Evolutionary conservation across 2,113 vertebrate genomes (phyloP), one percentile per base, ranked within the genome.

Genomic region (Scomber scombrus): DNA sequence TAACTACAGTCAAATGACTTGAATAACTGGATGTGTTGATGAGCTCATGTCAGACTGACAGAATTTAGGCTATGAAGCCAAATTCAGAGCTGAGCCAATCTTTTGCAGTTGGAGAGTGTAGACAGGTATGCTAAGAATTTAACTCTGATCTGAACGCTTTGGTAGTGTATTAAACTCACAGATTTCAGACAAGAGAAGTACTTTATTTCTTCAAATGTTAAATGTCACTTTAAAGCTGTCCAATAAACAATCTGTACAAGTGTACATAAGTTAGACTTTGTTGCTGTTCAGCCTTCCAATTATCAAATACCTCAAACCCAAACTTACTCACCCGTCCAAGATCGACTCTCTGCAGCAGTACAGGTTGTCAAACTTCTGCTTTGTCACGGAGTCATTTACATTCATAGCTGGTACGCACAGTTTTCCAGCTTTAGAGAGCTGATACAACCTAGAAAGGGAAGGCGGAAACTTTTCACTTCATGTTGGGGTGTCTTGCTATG

Each of bases 361-460:
- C 19, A 99, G 94, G 91, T 99, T 99, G 89, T 99, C 98, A 90
- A 99, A 99, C 89, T 99, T 99, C 95, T 99, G 98, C 90, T 99
- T 99, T 68, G 98, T 99, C 90, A 99, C 98, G 0, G 98, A 99
- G 90, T 99, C 98, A 0, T 99, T 99, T 15, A 99, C 98, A 0
- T 99, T 99, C 97, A 99, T 99, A 43, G 98, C 98, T 7, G 98
- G 98, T 47, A 99, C 97, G 52, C 97, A 99, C n/a, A 99, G 94
- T 82, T 99, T 99, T 18, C 98, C 97, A 3, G 98, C 98, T 93
- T 99, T 99, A 78, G 98, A 99, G 76, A 99, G 95, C 93, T 99
- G 98, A 93, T 99, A 99, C 13, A 99, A 91, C 93, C 98, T 99
- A 15, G 1, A 65, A 67, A 78, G 15, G 64, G 1, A 34, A 63